phyloP scores from a whole-genome alignment of 2,797 vertebrate genomes.

The Paramormyrops hopkinsi region DNA sequence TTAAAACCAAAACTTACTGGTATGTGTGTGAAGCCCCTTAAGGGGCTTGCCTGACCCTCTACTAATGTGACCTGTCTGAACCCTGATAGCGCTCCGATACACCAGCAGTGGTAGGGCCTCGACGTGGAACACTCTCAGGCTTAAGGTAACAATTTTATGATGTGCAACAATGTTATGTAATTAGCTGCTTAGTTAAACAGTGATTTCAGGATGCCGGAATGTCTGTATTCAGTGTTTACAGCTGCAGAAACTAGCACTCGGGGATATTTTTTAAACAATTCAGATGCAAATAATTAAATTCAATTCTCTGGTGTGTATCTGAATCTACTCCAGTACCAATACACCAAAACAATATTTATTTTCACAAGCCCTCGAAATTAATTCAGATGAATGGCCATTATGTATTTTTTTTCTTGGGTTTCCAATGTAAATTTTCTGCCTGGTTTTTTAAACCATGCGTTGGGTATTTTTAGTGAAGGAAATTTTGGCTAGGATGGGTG shows the following conservation, averaged over 20 bases:
- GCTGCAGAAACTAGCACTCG: conserved; percentile 48
- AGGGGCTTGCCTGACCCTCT: conserved; percentile 35
- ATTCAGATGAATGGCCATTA: not conserved
- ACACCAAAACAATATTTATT: not conserved
- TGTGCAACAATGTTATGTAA: conserved; percentile 51
- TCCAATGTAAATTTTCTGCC: not conserved
- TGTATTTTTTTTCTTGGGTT: not conserved
- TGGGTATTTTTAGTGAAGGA: not conserved
- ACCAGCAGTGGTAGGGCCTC: conserved; percentile 41
- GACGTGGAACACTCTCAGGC: conserved; percentile 33
- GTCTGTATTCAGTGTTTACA: conserved; percentile 50
- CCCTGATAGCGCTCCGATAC: conserved; percentile 48
- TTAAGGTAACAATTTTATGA: conserved; percentile 55
- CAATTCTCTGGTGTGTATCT: not conserved
- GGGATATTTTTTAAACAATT: conserved; percentile 39
- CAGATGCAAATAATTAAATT: conserved; percentile 29
- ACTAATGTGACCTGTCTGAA: conserved; percentile 43
- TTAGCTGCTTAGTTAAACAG: conserved; percentile 40
- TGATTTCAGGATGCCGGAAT: conserved; percentile 41
- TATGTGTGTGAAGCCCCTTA: conserved; percentile 54
- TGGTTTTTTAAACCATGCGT: not conserved
- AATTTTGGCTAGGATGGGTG: not conserved
- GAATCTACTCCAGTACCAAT: conserved; percentile 11
- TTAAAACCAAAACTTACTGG: conserved; percentile 44
- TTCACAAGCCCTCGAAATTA: not conserved